phyloP scores from a whole-genome alignment of 2,113 vertebrate genomes.

The Semnornis frantzii region DNA sequence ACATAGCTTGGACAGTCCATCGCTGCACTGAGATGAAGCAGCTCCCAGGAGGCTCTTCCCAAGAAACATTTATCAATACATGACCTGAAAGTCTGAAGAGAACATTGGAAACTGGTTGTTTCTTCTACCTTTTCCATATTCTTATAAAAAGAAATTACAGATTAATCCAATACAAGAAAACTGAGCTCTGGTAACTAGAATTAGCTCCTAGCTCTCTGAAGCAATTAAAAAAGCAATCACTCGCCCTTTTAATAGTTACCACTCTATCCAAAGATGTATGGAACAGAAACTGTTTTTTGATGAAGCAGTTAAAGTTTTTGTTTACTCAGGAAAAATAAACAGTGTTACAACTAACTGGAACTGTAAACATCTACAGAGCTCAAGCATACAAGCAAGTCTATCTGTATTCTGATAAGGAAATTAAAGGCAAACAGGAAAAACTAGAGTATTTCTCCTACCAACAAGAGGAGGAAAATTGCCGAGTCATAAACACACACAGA shows the following conservation, averaged over 20 bases:
- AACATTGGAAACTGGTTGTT: neutral
- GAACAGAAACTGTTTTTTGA: neutral
- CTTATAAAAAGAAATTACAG: neutral
- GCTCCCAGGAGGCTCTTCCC: neutral
- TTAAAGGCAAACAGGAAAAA: constrained; percentile 34
- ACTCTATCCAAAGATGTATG: neutral
- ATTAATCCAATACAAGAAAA: neutral
- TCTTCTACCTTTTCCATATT: neutral
- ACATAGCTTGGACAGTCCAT: neutral
- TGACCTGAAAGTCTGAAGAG: neutral
- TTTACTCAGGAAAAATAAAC: constrained; percentile 37
- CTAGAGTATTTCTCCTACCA: neutral
- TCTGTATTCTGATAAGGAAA: too few relatives aligned
- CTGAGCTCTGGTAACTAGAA: neutral
- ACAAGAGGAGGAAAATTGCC: constrained; percentile 2
- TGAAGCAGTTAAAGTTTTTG: neutral
- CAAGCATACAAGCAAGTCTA: constrained; percentile 3
- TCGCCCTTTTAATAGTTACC: neutral
- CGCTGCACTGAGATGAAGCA: neutral
- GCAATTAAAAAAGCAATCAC: neutral
- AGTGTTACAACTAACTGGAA: constrained; percentile 14
- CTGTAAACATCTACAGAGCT: constrained; percentile 35
- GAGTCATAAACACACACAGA: constrained; percentile 1
- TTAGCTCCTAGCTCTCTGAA: neutral
- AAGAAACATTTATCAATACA: neutral